A percentile compares a stretch with the other conserved stretches of the same genome.
Evolutionary conservation across 2,113 vertebrate genomes (phyloP).

Genomic region (Phoxinus phoxinus): DNA sequence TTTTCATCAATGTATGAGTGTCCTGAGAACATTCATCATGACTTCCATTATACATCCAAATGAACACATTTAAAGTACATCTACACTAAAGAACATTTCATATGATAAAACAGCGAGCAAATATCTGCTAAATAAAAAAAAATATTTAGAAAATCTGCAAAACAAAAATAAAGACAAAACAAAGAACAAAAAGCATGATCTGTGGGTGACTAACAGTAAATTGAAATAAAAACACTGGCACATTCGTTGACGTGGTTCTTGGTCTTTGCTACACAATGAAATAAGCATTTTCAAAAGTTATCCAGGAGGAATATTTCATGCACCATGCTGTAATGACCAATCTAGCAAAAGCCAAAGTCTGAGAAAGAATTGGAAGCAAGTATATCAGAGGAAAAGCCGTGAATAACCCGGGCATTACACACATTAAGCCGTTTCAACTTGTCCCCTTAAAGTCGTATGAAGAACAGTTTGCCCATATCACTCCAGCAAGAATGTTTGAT

Average conservation of each 20-base stretch:
- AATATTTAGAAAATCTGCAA: background rate
- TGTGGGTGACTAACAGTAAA: background rate
- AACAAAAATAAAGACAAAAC: background rate
- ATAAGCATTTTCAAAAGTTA: background rate
- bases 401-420: background rate
- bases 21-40: background rate
- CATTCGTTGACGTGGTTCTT: conserved; percentile 27
- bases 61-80: background rate
- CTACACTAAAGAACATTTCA: background rate
- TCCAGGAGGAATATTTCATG: conserved; percentile 11
- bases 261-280: conserved; percentile 28
- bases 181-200: background rate
- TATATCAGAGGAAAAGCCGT: background rate
- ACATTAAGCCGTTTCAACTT: background rate
- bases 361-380: background rate
- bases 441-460: background rate
- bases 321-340: conserved; percentile 14
- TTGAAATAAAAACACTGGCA: background rate
- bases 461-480: background rate
- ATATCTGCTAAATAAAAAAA: background rate
- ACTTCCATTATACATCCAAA: background rate
- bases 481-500: conserved; percentile 27
- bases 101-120: background rate
- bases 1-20: background rate
- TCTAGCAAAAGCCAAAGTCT: background rate